Conservation (phyloP, 2,113 vertebrate species). For the Salminus brasiliensis region DNA sequence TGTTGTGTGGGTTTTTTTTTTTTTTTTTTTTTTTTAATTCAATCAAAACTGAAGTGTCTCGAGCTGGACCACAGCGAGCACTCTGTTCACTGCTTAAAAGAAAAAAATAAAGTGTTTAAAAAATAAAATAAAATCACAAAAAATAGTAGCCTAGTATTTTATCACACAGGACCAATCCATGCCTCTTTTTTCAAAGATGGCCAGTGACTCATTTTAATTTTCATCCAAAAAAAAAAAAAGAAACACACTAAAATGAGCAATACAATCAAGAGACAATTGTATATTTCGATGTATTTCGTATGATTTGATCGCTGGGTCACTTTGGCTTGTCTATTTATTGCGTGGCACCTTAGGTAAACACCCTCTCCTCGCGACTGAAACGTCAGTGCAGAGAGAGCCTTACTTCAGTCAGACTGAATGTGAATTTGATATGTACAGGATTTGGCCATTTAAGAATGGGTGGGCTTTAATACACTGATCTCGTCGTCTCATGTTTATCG, state of each 20-base stretch:
- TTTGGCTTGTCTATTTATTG: conserved; percentile 37
- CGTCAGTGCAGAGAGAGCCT: conserved; percentile 53
- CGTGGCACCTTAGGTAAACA: conserved; percentile 55
- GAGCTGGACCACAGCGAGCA: conserved; percentile 41
- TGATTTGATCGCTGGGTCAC: conserved; percentile 38
- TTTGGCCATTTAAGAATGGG: conserved; percentile 46
- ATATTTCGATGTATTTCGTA: conserved; percentile 45
- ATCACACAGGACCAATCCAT: conserved; percentile 48
- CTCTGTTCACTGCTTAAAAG: background rate
- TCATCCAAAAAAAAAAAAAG: too few relatives aligned
- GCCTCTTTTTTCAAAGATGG: conserved; percentile 29
- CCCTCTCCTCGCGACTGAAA: conserved; percentile 52
- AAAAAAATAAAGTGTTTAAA: too few relatives aligned
- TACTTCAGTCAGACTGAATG: conserved; percentile 58
- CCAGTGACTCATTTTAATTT: conserved; percentile 15
- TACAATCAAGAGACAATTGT: conserved; percentile 50
- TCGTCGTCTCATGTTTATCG: background rate
- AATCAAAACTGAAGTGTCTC: conserved; percentile 35
- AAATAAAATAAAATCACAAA: conserved; percentile 5
- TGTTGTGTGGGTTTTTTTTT: background rate
- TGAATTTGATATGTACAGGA: conserved; percentile 51
- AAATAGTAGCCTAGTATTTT: conserved; percentile 38
- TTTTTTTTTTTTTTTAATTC: conserved; percentile 15
- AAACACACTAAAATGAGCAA: conserved; percentile 54
- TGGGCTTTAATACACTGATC: conserved; percentile 23